These are phyloP conservation scores for Cepaea nemoralis DNA, from an alignment of 1,140 invertebrate species.

Conservation along the genomic window DNA sequence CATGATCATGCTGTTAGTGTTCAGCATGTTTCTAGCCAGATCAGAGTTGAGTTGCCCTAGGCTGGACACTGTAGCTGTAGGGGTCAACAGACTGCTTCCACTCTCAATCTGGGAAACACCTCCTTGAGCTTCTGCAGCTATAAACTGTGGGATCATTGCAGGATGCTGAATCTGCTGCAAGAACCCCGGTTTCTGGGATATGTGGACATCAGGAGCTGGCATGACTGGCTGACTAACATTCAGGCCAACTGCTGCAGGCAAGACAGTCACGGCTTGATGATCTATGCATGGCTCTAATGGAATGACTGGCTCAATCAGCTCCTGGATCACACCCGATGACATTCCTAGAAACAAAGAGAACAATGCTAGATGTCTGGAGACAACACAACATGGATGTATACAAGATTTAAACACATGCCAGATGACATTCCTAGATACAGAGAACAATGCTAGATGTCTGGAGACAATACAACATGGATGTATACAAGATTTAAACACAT, in stretches of 20 bases:
- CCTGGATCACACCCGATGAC: conserved; percentile 9
- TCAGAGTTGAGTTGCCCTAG: neutral
- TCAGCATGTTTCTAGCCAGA: neutral
- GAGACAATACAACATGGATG: too few relatives aligned
- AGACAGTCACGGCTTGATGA: neutral
- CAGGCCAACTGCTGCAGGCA: neutral
- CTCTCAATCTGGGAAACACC: neutral
- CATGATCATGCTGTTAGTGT: conserved; percentile 20
- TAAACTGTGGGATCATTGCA: neutral
- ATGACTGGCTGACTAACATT: neutral
- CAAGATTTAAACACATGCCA: neutral
- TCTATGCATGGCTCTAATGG: conserved; percentile 14
- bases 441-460: too few relatives aligned
- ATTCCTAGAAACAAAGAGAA: neutral
- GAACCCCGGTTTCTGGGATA: neutral
- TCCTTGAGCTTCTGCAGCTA: conserved; percentile 6
- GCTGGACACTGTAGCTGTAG: neutral
- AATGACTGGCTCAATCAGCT: conserved; percentile 35
- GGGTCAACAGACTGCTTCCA: neutral
- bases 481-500: too few relatives aligned
- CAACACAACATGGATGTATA: neutral
- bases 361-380: neutral
- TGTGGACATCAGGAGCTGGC: neutral
- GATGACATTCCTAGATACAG: too few relatives aligned
- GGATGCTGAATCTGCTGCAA: neutral